Evolutionary conservation across 2,888 invertebrate species (phyloP).

Genomic region (Leucoptera coffeella): DNA sequence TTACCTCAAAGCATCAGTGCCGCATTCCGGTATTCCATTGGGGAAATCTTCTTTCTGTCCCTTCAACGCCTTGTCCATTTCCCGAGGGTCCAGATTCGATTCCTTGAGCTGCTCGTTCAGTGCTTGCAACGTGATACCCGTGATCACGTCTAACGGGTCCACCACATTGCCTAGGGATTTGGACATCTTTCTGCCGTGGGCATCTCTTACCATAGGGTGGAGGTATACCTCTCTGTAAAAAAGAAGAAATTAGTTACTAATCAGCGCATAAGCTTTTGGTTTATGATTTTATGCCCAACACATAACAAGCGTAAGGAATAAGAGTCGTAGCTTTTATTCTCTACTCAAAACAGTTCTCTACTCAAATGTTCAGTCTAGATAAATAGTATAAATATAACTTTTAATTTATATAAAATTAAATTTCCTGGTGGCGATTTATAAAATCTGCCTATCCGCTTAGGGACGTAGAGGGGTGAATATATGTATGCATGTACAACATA

Average conservation of each 20-base stretch:
- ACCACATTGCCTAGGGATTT: conserved; percentile 98
- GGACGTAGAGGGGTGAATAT: too few species aligned
- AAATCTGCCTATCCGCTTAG: too few species aligned
- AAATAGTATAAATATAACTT: too few species aligned
- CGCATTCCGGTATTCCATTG: conserved; percentile 94
- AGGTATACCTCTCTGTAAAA: conserved; percentile 73
- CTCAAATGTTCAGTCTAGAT: too few species aligned
- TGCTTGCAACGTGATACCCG: conserved; percentile 75
- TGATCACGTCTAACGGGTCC: conserved; percentile 93
- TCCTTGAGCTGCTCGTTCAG: conserved; percentile 66
- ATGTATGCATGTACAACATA: too few species aligned
- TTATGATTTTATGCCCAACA: too few species aligned
- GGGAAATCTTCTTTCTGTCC: conserved; percentile 77
- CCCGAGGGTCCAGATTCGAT: conserved; percentile 82
- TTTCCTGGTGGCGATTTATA: too few species aligned
- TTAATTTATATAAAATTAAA: too few species aligned
- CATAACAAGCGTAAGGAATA: too few species aligned
- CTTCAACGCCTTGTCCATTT: conserved; percentile 67
- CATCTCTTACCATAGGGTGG: conserved; percentile 96
- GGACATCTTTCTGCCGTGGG: conserved; percentile 98
- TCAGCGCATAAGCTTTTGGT: too few species aligned
- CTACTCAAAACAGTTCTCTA: too few species aligned
- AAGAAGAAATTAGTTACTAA: background rate
- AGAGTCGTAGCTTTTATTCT: too few species aligned
- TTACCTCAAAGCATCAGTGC: conserved; percentile 87